Conservation (phyloP, 2,113 vertebrate species). For the Glaucidium brasilianum region DNA sequence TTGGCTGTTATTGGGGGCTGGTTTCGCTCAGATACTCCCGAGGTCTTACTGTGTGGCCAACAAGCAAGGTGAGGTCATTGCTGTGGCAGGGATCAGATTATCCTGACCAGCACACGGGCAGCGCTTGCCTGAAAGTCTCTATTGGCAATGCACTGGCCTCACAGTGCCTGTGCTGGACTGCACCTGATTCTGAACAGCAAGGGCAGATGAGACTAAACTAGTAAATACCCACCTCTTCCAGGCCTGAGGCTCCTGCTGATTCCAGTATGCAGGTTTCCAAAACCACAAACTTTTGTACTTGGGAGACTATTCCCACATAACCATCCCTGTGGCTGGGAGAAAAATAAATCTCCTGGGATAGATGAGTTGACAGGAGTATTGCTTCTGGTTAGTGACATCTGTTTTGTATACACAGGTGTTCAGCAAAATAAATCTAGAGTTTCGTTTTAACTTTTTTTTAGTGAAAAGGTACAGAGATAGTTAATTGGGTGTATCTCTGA, state of each 20-base stretch:
- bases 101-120: fast-evolving
- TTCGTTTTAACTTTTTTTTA: background rate
- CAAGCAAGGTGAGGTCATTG: background rate
- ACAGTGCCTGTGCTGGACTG: fast-evolving
- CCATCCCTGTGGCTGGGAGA: background rate
- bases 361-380: background rate
- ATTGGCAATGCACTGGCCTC: fast-evolving
- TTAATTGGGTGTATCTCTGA: slow-evolving; percentile 40
- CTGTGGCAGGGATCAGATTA: background rate
- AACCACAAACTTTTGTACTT: background rate
- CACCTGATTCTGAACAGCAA: background rate
- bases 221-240: background rate
- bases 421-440: background rate
- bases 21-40: background rate
- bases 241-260: background rate
- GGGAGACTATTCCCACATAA: background rate
- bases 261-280: background rate
- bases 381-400: background rate
- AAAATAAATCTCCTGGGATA: background rate
- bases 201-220: background rate
- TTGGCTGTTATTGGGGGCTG: background rate
- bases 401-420: background rate
- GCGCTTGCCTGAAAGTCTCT: fast-evolving
- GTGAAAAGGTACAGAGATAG: background rate
- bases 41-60: fast-evolving